Base-by-base conservation (phyloP, 2,113 vertebrate species). In the Laticauda laticaudata region DNA sequence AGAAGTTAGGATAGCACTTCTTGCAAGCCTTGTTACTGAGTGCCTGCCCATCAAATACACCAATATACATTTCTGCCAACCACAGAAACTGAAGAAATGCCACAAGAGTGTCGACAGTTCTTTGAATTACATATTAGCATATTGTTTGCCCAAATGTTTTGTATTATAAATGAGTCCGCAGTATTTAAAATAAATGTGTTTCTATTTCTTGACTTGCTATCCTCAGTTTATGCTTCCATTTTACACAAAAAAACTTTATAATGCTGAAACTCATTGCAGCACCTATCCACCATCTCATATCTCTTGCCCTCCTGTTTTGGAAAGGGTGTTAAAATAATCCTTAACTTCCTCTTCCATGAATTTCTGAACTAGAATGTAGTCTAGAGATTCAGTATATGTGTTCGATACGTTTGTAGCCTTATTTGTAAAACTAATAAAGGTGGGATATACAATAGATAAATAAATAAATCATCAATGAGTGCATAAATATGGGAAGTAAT, bases 161-260 rank as follows among this genome's bases (percentile, higher is more conserved):
- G 39, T 39, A 57, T 7, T 23, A 6, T 12, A 61, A 39, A 45
- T 43, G 43, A 88, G 26, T 75, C 12, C 8, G 48, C 54, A 86
- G 34, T 45, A 56, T 53, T 56, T 55, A 91, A 85, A 85, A 15
- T 29, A 29, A 61, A 45, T 15, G 21, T 15, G 24, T 94, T 93
- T 95, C 93, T 2, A 0, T 91, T 96, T 93, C 81, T 86, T 75
- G 39, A 94, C 93, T 93, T 89, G 64, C 90, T 93, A 81, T 93
- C 94, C 93, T 95, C 95, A 94, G 90, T 56, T 57, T 93, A 94
- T 54, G 43, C 90, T 94, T 94, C 92, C 93, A 57, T 96, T 93
- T 53, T 64, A 90, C 20, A 45, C 24, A 24, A 10, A 75, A 53
- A 54, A 64, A 51, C 86, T 15, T 55, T 51, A 45, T 45, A 75